Evolutionary conservation across 2,888 invertebrate genomes (phyloP), one percentile per base, ranked within the genome.

Genomic region (Drosophila meridionalis): DNA sequence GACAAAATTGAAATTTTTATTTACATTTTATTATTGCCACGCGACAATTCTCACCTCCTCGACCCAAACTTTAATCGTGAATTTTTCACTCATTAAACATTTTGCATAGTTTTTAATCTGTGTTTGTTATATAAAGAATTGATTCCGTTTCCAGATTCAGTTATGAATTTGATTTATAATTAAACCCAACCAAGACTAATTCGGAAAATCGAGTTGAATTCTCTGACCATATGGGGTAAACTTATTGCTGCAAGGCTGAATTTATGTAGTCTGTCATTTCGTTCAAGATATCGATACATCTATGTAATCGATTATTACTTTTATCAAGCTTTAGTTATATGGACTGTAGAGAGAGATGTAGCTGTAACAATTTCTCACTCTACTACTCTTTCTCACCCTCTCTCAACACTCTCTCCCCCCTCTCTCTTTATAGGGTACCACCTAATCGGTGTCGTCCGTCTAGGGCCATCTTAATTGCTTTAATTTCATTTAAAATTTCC

Each of bases 1-100:
- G 86, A 78, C 56, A 78, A 84, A 79, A 83, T 85, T 73, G 69
- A 74, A 85, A 84, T 76, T 69, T 72, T 42, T 85, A 85, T 85
- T 85, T 85, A 80, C 85, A 70, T 85, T 87, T 76, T 80, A 78
- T 84, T 77, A 82, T 83, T 77, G 73, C 56, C 50, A 55, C 42
- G 28, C 57, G 56, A 50, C 59, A 61, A 57, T 67, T 69, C n/a
- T 40, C 38, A 48, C 43, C 36, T 55, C 12, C 40, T 40, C 52
- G 30, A 26, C 8, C 40, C 26, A 12, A 11, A 3, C 32, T 48
- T 34, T 26, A 26, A 32, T 47, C 50, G 45, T 7, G 2, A 4
- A 14, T 7, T 32, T 43, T 20, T 26, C 52, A n/a, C 43, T 43
- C 45, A 45, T 61, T 62, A 42, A 47, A 28, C 9, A 47, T 42